Evolutionary conservation across 2,113 vertebrate genomes (phyloP).

Genomic region (Phrynocephalus versicolor): DNA sequence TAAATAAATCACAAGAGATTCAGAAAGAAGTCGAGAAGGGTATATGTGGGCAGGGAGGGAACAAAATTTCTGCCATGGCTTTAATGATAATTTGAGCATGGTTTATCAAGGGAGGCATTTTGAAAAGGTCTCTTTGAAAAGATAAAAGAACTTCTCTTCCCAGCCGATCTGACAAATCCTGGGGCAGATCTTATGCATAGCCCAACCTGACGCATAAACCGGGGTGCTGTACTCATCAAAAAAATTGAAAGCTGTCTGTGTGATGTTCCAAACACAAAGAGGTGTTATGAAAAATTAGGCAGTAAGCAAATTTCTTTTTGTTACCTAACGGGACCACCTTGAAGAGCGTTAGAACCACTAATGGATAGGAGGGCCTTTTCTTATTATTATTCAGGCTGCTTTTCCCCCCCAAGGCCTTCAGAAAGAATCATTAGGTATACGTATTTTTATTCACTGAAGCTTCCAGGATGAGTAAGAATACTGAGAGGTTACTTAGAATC

Average conservation of each 20-base stretch:
- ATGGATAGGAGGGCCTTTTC: neutral
- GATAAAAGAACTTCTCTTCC: neutral
- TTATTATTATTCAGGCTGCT: neutral
- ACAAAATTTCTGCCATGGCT: constrained; percentile 23
- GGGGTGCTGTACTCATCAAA: neutral
- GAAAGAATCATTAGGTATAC: no score
- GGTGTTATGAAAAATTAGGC: neutral
- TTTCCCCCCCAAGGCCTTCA: neutral
- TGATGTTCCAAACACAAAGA: constrained; percentile 3
- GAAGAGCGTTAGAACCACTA: constrained; percentile 1
- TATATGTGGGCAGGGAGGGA: neutral
- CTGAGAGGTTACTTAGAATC: neutral
- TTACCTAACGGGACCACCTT: neutral
- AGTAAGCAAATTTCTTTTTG: constrained; percentile 20
- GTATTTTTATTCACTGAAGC: rapidly evolving
- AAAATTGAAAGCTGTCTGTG: neutral
- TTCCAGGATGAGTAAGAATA: neutral
- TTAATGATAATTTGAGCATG: constrained; percentile 24
- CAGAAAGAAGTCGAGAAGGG: constrained; percentile 10
- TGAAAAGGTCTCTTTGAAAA: neutral
- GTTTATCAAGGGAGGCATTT: neutral
- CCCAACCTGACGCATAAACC: neutral
- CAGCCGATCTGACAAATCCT: neutral
- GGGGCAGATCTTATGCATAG: neutral
- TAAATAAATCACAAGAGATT: constrained; percentile 53